A percentile compares a stretch with the other conserved stretches of the same genome.
Conservation (phyloP, 2,797 vertebrate genomes). For the Pangasius mekongensis region DNA sequence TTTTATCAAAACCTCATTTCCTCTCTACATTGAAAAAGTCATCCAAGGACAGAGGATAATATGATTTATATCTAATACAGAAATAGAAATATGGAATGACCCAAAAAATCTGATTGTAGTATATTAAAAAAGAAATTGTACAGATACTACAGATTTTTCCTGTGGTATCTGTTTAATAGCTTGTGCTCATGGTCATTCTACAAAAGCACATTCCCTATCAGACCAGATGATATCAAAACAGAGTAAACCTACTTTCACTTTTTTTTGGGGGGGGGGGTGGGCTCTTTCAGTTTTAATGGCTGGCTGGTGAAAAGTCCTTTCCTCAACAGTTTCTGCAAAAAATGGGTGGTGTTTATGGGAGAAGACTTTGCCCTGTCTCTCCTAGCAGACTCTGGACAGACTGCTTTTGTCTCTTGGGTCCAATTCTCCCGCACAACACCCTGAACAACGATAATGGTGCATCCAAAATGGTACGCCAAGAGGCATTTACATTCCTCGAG, state of each 20-base stretch:
- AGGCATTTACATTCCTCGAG: slow-evolving; percentile 65
- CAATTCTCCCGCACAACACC: slow-evolving; percentile 34
- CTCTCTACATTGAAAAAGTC: slow-evolving; percentile 65
- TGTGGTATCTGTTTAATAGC: neutral
- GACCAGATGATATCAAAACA: neutral
- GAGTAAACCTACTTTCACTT: neutral
- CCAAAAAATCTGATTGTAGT: slow-evolving; percentile 31
- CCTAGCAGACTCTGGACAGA: slow-evolving; percentile 46
- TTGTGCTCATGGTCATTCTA: neutral
- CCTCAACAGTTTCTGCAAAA: slow-evolving; percentile 60
- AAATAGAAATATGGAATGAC: slow-evolving; percentile 67
- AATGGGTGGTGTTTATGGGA: slow-evolving; percentile 25
- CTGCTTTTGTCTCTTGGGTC: slow-evolving; percentile 56
- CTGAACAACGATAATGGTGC: slow-evolving; percentile 47
- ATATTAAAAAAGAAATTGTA: slow-evolving; percentile 28
- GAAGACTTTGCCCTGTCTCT: slow-evolving; percentile 32
- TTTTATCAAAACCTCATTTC: slow-evolving; percentile 76
- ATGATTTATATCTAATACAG: slow-evolving; percentile 67
- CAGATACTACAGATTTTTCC: slow-evolving; percentile 2
- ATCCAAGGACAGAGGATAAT: slow-evolving; percentile 62
- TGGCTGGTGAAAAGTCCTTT: slow-evolving; percentile 56
- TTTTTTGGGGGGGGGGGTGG: neutral
- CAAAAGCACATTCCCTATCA: neutral
- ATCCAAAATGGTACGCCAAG: slow-evolving; percentile 47
- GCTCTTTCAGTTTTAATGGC: slow-evolving; percentile 13